These are phyloP conservation scores for Telmatochromis brachygnathus DNA, from an alignment of 2,113 vertebrate genomes.

Conservation along the genomic window DNA sequence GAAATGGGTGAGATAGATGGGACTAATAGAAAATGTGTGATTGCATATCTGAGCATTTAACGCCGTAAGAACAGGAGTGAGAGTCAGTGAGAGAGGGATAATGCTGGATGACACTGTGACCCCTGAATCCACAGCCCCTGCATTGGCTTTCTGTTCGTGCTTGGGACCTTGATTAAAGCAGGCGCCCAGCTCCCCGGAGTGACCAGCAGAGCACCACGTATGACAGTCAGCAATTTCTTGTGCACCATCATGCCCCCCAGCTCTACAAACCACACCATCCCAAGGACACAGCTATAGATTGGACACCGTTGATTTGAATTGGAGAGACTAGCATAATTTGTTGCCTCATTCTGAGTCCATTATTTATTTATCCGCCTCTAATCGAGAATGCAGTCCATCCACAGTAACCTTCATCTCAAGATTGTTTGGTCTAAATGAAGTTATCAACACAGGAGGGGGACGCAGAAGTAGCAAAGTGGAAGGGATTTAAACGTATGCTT, in stretches of 20 bases:
- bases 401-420: constrained; percentile 45
- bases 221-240: constrained; percentile 32
- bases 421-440: constrained; percentile 44
- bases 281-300: constrained; percentile 57
- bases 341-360: constrained; percentile 48
- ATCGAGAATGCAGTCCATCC: constrained; percentile 26
- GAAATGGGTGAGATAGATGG: not conserved
- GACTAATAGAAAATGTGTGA: not conserved
- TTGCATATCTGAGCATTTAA: not conserved
- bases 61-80: not conserved
- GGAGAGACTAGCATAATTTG: constrained; percentile 28
- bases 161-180: constrained; percentile 46
- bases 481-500: constrained; percentile 55
- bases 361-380: constrained; percentile 54
- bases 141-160: constrained; percentile 21
- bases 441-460: constrained; percentile 10
- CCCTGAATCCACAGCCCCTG: not conserved
- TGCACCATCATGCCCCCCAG: constrained; percentile 8
- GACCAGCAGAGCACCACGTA: not conserved
- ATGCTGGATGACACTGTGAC: not conserved
- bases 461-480: constrained; percentile 4
- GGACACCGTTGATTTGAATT: constrained; percentile 33
- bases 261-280: not conserved
- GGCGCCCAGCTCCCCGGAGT: constrained; percentile 8
- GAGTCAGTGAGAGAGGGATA: not conserved